phyloP scores from a whole-genome alignment of 2,888 invertebrate species.

The Stenotaenia linearis region DNA sequence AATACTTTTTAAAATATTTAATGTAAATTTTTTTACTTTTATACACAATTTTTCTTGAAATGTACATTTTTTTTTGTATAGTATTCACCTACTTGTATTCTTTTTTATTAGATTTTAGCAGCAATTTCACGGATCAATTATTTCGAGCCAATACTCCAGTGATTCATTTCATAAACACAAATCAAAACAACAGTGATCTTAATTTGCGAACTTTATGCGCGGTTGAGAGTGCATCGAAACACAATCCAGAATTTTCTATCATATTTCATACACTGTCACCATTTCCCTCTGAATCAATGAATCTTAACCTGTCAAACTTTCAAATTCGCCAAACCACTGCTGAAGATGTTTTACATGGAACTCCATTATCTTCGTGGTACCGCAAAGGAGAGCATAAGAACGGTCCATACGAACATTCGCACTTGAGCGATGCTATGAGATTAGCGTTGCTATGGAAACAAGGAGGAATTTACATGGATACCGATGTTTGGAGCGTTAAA shows the following conservation, averaged over 20 bases:
- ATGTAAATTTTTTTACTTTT: too few relatives aligned
- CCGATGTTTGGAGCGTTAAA: not conserved
- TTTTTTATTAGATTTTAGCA: too few relatives aligned
- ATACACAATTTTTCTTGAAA: too few relatives aligned
- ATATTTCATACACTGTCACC: not conserved
- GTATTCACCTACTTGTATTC: too few relatives aligned
- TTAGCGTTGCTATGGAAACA: slow-evolving; percentile 24
- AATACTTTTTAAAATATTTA: too few relatives aligned
- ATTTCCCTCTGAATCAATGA: not conserved
- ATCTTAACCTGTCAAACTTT: not conserved
- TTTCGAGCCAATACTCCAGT: not conserved
- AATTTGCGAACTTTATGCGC: slow-evolving; percentile 1
- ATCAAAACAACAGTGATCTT: not conserved
- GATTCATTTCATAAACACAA: slow-evolving; percentile 7
- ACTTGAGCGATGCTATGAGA: slow-evolving; percentile 28
- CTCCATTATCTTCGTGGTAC: not conserved
- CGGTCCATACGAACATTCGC: not conserved
- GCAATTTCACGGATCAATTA: not conserved
- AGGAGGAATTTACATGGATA: slow-evolving; percentile 30
- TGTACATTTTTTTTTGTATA: too few relatives aligned
- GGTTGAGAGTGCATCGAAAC: slow-evolving; percentile 7
- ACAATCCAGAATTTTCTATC: not conserved
- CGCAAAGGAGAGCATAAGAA: not conserved
- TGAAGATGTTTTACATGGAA: not conserved
- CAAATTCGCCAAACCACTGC: not conserved